A percentile compares a stretch with the other conserved stretches of the same genome.
phyloP scores from a whole-genome alignment of 2,113 vertebrate genomes.

The Myodes glareolus region DNA sequence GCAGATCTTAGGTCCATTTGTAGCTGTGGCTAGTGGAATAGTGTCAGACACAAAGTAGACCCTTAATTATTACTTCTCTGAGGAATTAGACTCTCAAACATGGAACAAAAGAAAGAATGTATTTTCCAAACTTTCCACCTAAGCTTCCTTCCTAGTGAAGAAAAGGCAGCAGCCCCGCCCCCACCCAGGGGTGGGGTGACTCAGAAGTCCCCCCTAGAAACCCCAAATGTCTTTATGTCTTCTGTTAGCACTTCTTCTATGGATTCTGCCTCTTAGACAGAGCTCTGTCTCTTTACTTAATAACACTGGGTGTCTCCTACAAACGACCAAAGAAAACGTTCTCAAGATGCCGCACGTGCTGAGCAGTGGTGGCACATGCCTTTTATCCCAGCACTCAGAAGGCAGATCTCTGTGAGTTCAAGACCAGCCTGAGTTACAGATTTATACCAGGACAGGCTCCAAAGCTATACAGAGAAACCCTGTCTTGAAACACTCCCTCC shows the following conservation, averaged over 20 bases:
- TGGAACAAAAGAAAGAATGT: neutral
- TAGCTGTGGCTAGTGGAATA: neutral
- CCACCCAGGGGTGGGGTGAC: neutral
- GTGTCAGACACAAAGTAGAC: neutral
- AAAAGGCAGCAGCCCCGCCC: neutral
- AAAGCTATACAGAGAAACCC: too few species aligned
- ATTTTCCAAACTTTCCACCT: neutral
- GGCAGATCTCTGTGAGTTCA: too few species aligned
- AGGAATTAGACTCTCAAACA: constrained; percentile 41
- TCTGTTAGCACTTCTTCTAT: neutral
- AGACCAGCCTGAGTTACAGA: too few species aligned
- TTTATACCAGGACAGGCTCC: too few species aligned
- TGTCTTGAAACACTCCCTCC: too few species aligned
- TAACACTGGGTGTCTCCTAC: neutral
- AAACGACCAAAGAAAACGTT: neutral
- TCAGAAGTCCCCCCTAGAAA: neutral
- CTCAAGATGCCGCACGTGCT: neutral
- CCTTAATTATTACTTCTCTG: neutral
- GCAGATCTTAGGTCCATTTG: neutral
- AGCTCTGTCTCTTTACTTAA: neutral
- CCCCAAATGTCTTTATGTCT: neutral
- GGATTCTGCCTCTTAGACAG: neutral
- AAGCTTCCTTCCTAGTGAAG: constrained; percentile 6
- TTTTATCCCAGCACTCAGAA: too few species aligned
- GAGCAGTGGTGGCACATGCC: too few species aligned